These are phyloP conservation scores for Cheilosia soror DNA, from an alignment of 2,888 invertebrate genomes.

Conservation along the genomic window DNA sequence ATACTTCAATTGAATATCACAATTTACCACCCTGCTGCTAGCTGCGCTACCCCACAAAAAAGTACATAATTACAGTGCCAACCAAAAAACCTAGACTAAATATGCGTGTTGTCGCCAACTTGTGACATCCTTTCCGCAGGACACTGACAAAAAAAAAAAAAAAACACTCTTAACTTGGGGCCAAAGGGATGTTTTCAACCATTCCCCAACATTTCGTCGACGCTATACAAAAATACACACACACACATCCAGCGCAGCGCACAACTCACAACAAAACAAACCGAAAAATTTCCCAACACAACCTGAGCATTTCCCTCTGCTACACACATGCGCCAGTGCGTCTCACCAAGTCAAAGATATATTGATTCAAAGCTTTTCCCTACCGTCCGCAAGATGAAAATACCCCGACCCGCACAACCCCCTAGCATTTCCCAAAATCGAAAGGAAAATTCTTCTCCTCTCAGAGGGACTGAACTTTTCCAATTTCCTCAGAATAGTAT, in stretches of 20 bases:
- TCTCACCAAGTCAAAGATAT: slow-evolving; percentile 71
- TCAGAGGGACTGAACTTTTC: slow-evolving; percentile 51
- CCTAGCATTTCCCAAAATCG: slow-evolving; percentile 8
- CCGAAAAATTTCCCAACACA: slow-evolving; percentile 71
- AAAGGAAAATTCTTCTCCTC: slow-evolving; percentile 65
- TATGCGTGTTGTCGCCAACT: slow-evolving; percentile 74
- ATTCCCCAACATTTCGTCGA: slow-evolving; percentile 38
- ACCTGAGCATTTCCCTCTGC: slow-evolving; percentile 59
- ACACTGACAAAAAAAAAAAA: slow-evolving; percentile 56
- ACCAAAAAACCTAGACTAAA: slow-evolving; percentile 73
- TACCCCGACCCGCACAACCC: slow-evolving; percentile 8
- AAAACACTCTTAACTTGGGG: slow-evolving; percentile 60
- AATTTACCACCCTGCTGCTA: slow-evolving; percentile 11
- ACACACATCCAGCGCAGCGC: slow-evolving; percentile 25
- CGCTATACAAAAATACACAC: slow-evolving; percentile 40
- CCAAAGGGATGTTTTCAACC: slow-evolving; percentile 70
- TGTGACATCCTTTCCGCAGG: slow-evolving; percentile 75
- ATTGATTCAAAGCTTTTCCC: slow-evolving; percentile 73
- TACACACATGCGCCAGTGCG: slow-evolving; percentile 64
- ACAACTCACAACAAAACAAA: slow-evolving; percentile 69
- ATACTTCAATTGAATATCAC: slow-evolving; percentile 60
- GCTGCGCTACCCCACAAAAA: slow-evolving; percentile 27
- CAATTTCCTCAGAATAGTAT: slow-evolving; percentile 81
- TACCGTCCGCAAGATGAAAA: slow-evolving; percentile 67
- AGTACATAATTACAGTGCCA: slow-evolving; percentile 72